Evolutionary conservation across 2,888 invertebrate genomes (phyloP).

Genomic region (Lasioglossum calceatum): DNA sequence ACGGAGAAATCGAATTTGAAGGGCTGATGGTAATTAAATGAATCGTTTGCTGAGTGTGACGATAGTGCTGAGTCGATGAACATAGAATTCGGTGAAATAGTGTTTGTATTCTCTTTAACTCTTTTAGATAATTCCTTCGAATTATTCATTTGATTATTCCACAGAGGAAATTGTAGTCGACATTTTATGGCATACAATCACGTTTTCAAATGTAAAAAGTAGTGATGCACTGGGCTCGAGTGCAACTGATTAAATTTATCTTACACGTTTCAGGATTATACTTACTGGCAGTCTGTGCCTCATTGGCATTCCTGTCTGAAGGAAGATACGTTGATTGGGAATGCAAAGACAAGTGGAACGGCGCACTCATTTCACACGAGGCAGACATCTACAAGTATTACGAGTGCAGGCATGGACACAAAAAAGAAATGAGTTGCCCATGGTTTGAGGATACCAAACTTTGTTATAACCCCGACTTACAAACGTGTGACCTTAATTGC

Average conservation of each 20-base stretch:
- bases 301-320: background rate
- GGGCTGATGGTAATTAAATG: no score
- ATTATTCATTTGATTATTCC: background rate
- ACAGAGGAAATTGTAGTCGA: no score
- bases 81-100: no score
- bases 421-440: background rate
- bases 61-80: no score
- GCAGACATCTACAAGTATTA: background rate
- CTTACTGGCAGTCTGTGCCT: background rate
- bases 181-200: background rate
- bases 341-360: background rate
- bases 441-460: background rate
- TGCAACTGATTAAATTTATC: background rate
- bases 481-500: background rate
- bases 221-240: background rate
- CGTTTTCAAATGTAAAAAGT: background rate
- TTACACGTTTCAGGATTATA: background rate
- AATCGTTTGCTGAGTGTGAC: background rate
- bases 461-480: background rate
- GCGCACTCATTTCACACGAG: background rate
- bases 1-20: background rate
- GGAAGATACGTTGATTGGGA: background rate
- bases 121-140: background rate
- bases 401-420: background rate
- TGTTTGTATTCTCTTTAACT: background rate